Evolutionary conservation across 2,888 invertebrate genomes (phyloP).

Genomic region (Perdita meconis): DNA sequence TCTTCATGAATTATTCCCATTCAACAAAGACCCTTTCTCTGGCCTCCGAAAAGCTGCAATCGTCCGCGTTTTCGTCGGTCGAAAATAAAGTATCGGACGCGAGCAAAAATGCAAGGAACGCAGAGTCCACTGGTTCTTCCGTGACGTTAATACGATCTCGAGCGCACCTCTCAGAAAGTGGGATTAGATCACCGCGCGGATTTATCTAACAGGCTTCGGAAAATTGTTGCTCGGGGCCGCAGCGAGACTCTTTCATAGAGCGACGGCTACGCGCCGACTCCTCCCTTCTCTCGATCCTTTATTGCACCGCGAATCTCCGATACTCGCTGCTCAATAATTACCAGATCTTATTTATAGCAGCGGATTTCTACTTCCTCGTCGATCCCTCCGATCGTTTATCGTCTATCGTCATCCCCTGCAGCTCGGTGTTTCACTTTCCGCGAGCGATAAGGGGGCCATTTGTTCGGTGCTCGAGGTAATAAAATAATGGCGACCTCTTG

Average conservation of each 20-base stretch:
- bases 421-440: background rate
- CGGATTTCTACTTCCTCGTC: background rate
- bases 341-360: slow-evolving; percentile 20
- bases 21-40: background rate
- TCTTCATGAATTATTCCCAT: background rate
- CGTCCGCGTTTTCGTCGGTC: background rate
- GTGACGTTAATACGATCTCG: background rate
- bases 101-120: slow-evolving; percentile 1
- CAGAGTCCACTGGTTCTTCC: background rate
- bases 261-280: slow-evolving; percentile 8
- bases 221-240: slow-evolving; percentile 41
- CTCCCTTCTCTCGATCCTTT: background rate
- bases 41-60: background rate
- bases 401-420: background rate
- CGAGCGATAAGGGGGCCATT: background rate
- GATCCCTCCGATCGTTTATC: slow-evolving; percentile 3
- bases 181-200: slow-evolving; percentile 50
- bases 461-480: background rate
- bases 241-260: slow-evolving; percentile 34
- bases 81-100: slow-evolving; percentile 9
- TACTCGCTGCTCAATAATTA: slow-evolving; percentile 7
- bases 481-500: slow-evolving; percentile 5
- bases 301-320: slow-evolving; percentile 11
- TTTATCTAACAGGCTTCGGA: slow-evolving; percentile 42
- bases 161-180: slow-evolving; percentile 10